Base-by-base conservation (phyloP, 2,888 invertebrate genomes). In the Clostera curtula region DNA sequence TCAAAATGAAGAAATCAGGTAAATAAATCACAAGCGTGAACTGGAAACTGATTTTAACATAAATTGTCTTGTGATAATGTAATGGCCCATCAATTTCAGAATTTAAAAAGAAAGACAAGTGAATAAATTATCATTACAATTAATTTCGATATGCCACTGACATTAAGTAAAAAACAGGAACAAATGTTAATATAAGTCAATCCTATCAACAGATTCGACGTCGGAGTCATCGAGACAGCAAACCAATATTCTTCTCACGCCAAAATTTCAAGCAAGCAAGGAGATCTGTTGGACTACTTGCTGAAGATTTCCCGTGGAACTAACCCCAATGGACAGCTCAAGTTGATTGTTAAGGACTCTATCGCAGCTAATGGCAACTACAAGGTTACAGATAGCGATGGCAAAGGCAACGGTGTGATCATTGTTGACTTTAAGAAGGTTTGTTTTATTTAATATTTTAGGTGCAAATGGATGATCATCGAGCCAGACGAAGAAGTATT, bases 361-460 rank as follows among this genome's bases (percentile, higher is more conserved):
- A 41, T 93, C 15, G 67, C 73, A 0, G 87, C 88, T 0, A 88
- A 86, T 16, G 91, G 90, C 3, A 86, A 90, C 41, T 88, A 88
- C 46, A 84, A 86, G 39, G 53, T 85, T 3, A 86, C 85, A 6
- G 86, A 86, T 11, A 86, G 80, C 19, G 88, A 87, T 31, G 90
- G 90, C 12, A 88, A 86, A 36, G 92, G 92, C 21, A 89, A 85
- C 17, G 87, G 87, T 8, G 70, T 85, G 29, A 34, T 90, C 19
- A 61, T 86, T 15, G 56, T 90, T 29, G 86, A 90, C 25, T 74
- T 90, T 9, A 86, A 85, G 20, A 86, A 83, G 63, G 73, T 86
- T 28, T 49, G 40, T 24, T 10, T 15, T 36, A 27, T 7, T 0
- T 5, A 8, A 11, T 8, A 20, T 2, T 13, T n/a, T n/a, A n/a